Evolutionary conservation across 2,888 invertebrate genomes (phyloP), one percentile per base, ranked within the genome.

Genomic region (Harpagoxenus sublaevis): DNA sequence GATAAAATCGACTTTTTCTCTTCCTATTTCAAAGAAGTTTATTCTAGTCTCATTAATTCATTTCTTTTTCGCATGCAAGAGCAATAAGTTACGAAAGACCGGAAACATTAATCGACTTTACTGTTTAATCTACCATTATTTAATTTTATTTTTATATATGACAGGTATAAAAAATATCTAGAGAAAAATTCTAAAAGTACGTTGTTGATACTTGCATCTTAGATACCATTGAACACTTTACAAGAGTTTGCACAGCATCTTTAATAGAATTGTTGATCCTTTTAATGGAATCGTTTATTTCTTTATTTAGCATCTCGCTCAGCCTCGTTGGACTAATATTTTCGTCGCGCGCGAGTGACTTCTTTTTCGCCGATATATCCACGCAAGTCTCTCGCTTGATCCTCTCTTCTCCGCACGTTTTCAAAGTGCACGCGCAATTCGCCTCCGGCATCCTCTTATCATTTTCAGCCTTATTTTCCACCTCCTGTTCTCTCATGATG

Each of bases 241-340:
- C 91, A 23, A 92, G 90, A 53, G 79, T 91, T 70, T 92, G 63
- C 53, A 92, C 81, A 10, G 92, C 92, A 75, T 92, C 91, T 78
- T 92, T 93, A 57, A 92, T 91, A 53, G 92, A 92, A 63, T 79
- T 90, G 75, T 92, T 92, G 18, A 92, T 90, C 53, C 78, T 89
- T 68, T 91, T 57, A 48, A 93, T 84, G 10, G 92, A 92, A 84
- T 92, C 90, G 68, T 93, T 92, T 66, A 92, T 91, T 57, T 92
- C 91, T 68, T 81, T 91, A 70, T 92, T 92, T 10, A 92, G 92
- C 15, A 92, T 88, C 62, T 92, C 91, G 10, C 84, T 91, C 18
- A 92, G 75, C 62, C 90, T 89, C 0, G 73, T 77, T 23, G 87
- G 79, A 31, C 82, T 86, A 5, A 87, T 74, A 28, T 86, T 84